phyloP scores from a whole-genome alignment of 2,888 invertebrate genomes.

The Troides aeacus region DNA sequence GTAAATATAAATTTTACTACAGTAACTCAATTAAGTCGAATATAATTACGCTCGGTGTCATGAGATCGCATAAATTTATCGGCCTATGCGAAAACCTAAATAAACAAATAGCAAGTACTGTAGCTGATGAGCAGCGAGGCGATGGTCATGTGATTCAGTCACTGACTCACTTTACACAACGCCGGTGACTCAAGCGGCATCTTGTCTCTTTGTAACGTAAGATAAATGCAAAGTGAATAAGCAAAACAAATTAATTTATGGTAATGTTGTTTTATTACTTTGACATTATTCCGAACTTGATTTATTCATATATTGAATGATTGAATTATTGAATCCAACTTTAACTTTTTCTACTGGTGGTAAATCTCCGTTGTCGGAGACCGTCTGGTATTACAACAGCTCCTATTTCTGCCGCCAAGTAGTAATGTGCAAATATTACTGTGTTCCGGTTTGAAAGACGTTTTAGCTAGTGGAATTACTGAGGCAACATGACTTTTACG shows the following conservation, averaged over 20 bases:
- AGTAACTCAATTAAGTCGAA: conserved; percentile 17
- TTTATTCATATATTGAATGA: no score
- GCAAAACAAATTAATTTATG: conserved; percentile 20
- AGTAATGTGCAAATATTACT: no score
- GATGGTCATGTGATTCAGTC: conserved; percentile 61
- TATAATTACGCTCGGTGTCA: conserved; percentile 24
- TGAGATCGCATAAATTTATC: conserved; percentile 29
- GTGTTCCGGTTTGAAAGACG: no score
- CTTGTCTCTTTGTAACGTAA: conserved; percentile 31
- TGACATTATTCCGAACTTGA: no score
- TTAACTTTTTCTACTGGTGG: no score
- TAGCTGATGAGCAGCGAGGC: conserved; percentile 40
- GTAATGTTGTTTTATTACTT: conserved; percentile 8
- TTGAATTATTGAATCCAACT: no score
- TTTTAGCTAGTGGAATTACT: no score
- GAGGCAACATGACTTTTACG: no score
- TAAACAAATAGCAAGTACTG: conserved; percentile 21
- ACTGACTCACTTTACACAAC: conserved; percentile 51
- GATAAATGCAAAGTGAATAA: conserved; percentile 16
- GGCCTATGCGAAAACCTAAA: conserved; percentile 21
- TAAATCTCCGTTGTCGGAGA: no score
- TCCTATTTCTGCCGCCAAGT: no score
- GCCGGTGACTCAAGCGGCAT: conserved; percentile 37
- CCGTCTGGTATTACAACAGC: no score
- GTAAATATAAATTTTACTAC: conserved; percentile 19